Percentiles rank a stretch among this genome's conserved stretches.
These are phyloP conservation scores for Megamerina dolium DNA, from an alignment of 2,888 invertebrate species.

Conservation along the genomic window DNA sequence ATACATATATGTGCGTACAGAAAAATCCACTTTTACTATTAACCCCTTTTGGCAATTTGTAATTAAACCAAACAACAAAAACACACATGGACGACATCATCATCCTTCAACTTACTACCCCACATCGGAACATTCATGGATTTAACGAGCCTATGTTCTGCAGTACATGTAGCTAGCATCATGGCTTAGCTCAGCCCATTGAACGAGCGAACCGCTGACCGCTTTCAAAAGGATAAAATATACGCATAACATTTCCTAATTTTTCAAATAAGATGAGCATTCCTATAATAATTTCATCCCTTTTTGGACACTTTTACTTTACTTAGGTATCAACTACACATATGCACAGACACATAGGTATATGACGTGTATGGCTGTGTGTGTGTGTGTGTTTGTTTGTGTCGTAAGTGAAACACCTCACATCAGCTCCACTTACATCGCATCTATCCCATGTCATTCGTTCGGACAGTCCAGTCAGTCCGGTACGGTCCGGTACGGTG, in stretches of 20 bases:
- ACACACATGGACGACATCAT: neutral
- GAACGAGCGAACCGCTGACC: conserved; percentile 19
- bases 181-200: conserved; percentile 16
- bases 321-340: conserved; percentile 5
- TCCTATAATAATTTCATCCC: conserved; percentile 21
- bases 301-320: conserved; percentile 20
- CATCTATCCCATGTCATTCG: conserved; percentile 19
- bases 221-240: conserved; percentile 20
- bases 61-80: conserved; percentile 22
- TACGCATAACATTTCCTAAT: conserved; percentile 18
- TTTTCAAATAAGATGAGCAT: conserved; percentile 21
- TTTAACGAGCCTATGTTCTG: conserved; percentile 19
- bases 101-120: conserved; percentile 14
- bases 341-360: neutral
- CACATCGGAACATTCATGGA: conserved; percentile 18
- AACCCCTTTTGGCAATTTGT: conserved; percentile 24
- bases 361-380: too few relatives aligned
- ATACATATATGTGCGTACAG: conserved; percentile 18
- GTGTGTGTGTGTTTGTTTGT: conserved; percentile 3
- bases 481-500: conserved; percentile 9
- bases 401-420: conserved; percentile 4
- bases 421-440: conserved; percentile 13
- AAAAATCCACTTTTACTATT: conserved; percentile 24
- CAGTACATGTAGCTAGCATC: too few relatives aligned
- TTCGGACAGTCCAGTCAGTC: conserved; percentile 17